Evolutionary conservation across 1,140 invertebrate species (phyloP).

Genomic region (Pristionchus pacificus): DNA sequence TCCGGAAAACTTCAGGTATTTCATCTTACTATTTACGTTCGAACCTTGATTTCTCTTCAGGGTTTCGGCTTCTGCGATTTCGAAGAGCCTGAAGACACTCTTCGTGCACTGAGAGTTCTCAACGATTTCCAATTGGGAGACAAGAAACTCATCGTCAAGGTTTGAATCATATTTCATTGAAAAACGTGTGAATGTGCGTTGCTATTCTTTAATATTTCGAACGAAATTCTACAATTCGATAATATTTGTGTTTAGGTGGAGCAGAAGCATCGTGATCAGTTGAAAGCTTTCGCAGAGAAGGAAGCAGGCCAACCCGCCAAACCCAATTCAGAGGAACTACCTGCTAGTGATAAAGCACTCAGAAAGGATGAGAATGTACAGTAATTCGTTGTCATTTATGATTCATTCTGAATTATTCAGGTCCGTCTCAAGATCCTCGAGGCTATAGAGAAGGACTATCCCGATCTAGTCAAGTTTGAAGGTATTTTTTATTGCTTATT

Average conservation of each 20-base stretch:
- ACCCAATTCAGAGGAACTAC: slow-evolving; percentile 27
- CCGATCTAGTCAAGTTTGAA: slow-evolving; percentile 25
- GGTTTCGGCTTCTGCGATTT: slow-evolving; percentile 98
- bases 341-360: slow-evolving; percentile 34
- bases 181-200: too few relatives aligned
- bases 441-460: slow-evolving; percentile 28
- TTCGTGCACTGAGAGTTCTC: slow-evolving; percentile 84
- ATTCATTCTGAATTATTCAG: background rate
- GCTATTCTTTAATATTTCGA: background rate
- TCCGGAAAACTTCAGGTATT: slow-evolving; percentile 65
- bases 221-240: slow-evolving; percentile 3
- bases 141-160: slow-evolving; percentile 70
- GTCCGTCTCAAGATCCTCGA: slow-evolving; percentile 25
- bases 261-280: slow-evolving; percentile 30
- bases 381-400: too few relatives aligned
- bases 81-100: slow-evolving; percentile 84
- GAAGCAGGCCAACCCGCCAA: slow-evolving; percentile 25
- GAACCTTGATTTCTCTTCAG: background rate
- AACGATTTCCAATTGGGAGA: slow-evolving; percentile 89
- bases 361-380: slow-evolving; percentile 39
- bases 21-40: too few relatives aligned
- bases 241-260: slow-evolving; percentile 39
- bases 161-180: slow-evolving; percentile 16
- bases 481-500: slow-evolving; percentile 1
- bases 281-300: slow-evolving; percentile 1